A percentile compares a stretch with the other conserved stretches of the same genome.
These are phyloP conservation scores for Trisateles emortualis DNA, from an alignment of 2,888 invertebrate genomes.

Conservation along the genomic window DNA sequence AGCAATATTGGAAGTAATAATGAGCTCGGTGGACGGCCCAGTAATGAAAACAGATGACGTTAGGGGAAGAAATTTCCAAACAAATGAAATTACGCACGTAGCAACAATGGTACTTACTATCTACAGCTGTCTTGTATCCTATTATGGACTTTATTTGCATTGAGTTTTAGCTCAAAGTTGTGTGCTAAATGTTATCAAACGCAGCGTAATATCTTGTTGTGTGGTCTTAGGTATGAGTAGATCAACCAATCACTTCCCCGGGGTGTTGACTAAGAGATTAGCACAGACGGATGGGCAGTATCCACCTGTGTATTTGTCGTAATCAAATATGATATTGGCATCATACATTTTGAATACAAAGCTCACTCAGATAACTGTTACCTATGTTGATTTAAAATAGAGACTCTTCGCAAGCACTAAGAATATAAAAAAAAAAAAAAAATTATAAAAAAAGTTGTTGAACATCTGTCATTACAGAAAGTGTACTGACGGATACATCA, in stretches of 20 bases:
- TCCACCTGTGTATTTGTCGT: neutral
- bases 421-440: no score
- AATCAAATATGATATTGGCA: neutral
- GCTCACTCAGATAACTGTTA: neutral
- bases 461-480: no score
- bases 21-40: conserved; percentile 54
- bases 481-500: no score
- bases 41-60: conserved; percentile 65
- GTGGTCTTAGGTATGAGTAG: neutral
- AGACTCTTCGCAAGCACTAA: no score
- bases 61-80: conserved; percentile 47
- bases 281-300: neutral
- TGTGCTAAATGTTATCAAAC: neutral
- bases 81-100: conserved; percentile 47
- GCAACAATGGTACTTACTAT: conserved; percentile 25
- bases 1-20: conserved; percentile 61
- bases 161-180: conserved; percentile 10
- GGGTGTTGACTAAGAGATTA: neutral
- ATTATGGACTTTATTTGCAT: conserved; percentile 14
- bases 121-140: conserved; percentile 10
- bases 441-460: no score
- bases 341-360: neutral
- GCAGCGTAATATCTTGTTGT: neutral
- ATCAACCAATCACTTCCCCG: neutral
- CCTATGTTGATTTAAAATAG: no score